Conservation (phyloP, 2,113 vertebrate genomes). For the Zosterops japonicus region DNA sequence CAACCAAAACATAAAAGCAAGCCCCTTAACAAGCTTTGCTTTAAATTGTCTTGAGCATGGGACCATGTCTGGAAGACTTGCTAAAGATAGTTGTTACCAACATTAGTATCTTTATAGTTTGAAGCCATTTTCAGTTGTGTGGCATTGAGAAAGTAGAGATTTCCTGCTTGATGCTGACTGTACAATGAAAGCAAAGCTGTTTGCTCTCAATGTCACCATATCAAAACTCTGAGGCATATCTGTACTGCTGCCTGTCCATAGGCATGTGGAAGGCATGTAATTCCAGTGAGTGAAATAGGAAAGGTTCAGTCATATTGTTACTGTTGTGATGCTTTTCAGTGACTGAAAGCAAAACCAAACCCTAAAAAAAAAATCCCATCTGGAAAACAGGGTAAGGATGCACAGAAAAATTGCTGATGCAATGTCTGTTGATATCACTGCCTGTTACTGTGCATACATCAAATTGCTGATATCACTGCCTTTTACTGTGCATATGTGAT, state of each 20-base stretch:
- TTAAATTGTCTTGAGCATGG: neutral
- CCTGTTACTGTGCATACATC: neutral
- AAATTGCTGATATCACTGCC: neutral
- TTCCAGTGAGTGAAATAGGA: neutral
- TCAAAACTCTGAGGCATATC: neutral
- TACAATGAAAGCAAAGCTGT: neutral
- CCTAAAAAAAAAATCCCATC: neutral
- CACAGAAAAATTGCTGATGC: neutral
- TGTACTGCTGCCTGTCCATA: neutral
- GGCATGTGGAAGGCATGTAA: neutral
- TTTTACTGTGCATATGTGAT: neutral
- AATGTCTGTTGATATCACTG: neutral
- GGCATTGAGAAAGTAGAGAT: neutral
- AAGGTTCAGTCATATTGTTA: neutral
- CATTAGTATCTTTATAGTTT: neutral
- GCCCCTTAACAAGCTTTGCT: neutral
- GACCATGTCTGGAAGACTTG: neutral
- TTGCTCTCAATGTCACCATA: neutral
- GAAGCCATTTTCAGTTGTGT: neutral
- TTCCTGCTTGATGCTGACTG: neutral
- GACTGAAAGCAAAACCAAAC: neutral
- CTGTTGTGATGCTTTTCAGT: neutral
- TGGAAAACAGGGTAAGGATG: neutral
- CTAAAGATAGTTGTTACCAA: neutral
- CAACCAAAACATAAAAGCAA: neutral